These are phyloP conservation scores for Heliangelus exortis DNA, from an alignment of 2,797 vertebrate genomes.

Conservation along the genomic window DNA sequence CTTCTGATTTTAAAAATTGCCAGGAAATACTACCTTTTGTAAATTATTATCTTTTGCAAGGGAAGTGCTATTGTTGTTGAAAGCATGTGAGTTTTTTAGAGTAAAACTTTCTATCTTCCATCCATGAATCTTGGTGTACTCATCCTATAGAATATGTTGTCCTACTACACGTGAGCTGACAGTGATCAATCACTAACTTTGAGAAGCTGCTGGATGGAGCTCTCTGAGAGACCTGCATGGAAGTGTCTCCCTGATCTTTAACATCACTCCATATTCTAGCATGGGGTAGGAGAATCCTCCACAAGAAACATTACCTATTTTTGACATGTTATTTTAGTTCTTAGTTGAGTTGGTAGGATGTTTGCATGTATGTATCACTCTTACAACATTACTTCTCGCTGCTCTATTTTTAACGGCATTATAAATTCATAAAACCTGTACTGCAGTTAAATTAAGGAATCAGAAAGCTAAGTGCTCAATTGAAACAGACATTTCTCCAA, in stretches of 20 bases:
- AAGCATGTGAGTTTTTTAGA: background rate
- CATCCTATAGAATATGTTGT: background rate
- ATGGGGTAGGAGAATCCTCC: rapidly evolving
- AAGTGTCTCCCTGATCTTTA: background rate
- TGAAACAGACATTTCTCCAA: conserved; percentile 29
- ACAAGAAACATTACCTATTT: background rate
- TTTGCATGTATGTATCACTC: background rate
- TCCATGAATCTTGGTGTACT: background rate
- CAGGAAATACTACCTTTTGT: background rate
- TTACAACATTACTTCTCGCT: conserved; percentile 8
- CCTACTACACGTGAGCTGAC: background rate
- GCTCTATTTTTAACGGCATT: conserved; percentile 37
- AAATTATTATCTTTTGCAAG: background rate
- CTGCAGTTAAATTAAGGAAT: conserved; percentile 48
- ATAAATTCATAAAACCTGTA: conserved; percentile 31
- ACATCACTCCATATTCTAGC: background rate
- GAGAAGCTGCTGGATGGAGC: background rate
- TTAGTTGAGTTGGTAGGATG: background rate
- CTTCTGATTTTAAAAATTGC: background rate
- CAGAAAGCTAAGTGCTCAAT: conserved; percentile 29
- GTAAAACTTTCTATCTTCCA: background rate
- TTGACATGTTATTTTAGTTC: background rate
- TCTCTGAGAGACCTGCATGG: background rate
- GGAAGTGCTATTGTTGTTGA: background rate
- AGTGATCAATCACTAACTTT: background rate